phyloP scores from a whole-genome alignment of 2,888 invertebrate species.

The Nemoura dubitans region DNA sequence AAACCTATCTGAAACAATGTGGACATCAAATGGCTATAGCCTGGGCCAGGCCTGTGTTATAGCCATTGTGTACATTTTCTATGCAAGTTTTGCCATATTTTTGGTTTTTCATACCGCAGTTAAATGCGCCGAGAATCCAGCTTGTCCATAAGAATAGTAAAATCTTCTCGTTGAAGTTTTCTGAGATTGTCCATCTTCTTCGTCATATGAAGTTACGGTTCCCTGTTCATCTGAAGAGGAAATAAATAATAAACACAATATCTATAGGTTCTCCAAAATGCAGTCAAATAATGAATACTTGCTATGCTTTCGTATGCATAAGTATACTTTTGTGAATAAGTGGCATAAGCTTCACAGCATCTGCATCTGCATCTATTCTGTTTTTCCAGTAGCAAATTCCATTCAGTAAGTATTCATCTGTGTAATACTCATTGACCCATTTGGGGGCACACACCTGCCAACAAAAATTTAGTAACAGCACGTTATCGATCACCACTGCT shows the following conservation, averaged over 20 bases:
- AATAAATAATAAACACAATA: neutral
- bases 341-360: neutral
- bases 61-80: too few relatives aligned
- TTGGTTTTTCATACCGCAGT: slow-evolving; percentile 45
- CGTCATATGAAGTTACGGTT: too few relatives aligned
- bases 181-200: too few relatives aligned
- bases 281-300: too few relatives aligned
- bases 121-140: slow-evolving; percentile 54
- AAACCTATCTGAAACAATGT: too few relatives aligned
- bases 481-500: too few relatives aligned
- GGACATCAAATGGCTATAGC: too few relatives aligned
- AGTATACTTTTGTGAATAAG: neutral
- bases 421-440: slow-evolving; percentile 49
- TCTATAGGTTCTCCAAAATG: too few relatives aligned
- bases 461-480: neutral
- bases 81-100: too few relatives aligned
- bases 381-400: slow-evolving; percentile 51
- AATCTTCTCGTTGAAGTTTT: slow-evolving; percentile 40
- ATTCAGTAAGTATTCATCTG: slow-evolving; percentile 48
- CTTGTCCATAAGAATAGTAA: slow-evolving; percentile 53
- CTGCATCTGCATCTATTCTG: neutral
- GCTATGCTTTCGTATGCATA: neutral
- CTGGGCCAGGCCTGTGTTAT: too few relatives aligned
- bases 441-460: slow-evolving; percentile 51
- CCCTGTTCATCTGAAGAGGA: neutral